Base-by-base conservation (phyloP, 2,888 invertebrate species). In the Ormia ochracea region DNA sequence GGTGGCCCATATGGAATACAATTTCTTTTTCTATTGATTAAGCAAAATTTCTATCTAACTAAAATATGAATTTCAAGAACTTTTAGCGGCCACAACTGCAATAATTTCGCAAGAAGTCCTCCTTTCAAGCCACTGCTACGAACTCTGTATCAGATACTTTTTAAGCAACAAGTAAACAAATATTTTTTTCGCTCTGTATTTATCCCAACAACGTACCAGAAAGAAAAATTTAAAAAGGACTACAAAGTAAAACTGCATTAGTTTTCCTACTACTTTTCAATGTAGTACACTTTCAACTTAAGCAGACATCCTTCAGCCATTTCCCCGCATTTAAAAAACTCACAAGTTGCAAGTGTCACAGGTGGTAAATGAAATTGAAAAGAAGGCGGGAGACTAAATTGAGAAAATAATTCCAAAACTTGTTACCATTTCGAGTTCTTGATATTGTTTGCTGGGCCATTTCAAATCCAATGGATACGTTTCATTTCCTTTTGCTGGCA, bases 151-250 rank as follows among this genome's bases (percentile, higher is more conserved):
- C 4, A 72, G 68, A 56, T 61, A 75, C 75, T 78, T 76, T 76
- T 80, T 76, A 76, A 80, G 80, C 80, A 80, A 83, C 82, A 83
- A 81, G 82, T 81, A 82, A 82, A 82, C 82, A 83, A 65, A 82
- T 63, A 82, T 50, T 76, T 82, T 56, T 26, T 10, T 14, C 45
- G 4, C 66, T 33, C 2, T n/a, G 1, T 17, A 66, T 58, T 82
- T 82, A 82, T 76, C 78, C 77, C 63, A 31, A 48, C 23, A 31
- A 21, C 45, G 38, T 5, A 28, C 41, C 26, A 59, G 2, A 45
- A n/a, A n/a, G 0, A 33, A 58, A 59, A 17, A 21, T 14, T 26
- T 5, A 36, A 48, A 33, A 26, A 26, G 45, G 36, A 66, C 9
- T 28, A 33, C 41, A 72, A 65, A 14, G 23, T 9, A n/a, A 3